Conservation (phyloP, 1,140 invertebrate genomes). For the Scaptomyza montana region DNA sequence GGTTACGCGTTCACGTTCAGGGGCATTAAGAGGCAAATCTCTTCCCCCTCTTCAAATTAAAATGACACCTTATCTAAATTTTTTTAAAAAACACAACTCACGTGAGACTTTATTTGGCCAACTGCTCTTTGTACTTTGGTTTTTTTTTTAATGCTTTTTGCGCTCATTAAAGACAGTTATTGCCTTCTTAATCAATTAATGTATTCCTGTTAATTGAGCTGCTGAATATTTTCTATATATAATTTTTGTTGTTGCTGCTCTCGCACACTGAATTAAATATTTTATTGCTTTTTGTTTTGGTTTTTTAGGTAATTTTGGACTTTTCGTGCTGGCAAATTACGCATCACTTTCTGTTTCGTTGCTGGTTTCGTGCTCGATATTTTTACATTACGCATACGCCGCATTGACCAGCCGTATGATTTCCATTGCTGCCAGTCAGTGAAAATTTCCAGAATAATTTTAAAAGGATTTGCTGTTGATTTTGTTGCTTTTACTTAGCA, state of each 20-base stretch:
- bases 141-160: constrained; percentile 29
- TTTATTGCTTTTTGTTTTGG: constrained; percentile 35
- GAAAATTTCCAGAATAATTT: constrained; percentile 15
- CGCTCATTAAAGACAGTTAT: constrained; percentile 15
- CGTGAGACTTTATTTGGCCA: constrained; percentile 25
- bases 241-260: constrained; percentile 4
- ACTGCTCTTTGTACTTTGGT: constrained; percentile 66
- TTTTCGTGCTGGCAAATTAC: constrained; percentile 61
- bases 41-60: background rate
- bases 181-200: constrained; percentile 37
- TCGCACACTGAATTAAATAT: constrained; percentile 30
- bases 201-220: constrained; percentile 41
- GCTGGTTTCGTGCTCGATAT: constrained; percentile 49
- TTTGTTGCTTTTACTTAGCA: constrained; percentile 7
- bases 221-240: constrained; percentile 16
- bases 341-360: constrained; percentile 80
- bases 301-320: constrained; percentile 26
- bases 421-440: constrained; percentile 9
- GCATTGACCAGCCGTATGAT: constrained; percentile 47
- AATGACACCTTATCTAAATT: background rate
- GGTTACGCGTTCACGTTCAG: constrained; percentile 82
- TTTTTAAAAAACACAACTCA: constrained; percentile 14
- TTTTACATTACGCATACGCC: constrained; percentile 71
- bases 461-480: background rate
- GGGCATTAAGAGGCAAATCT: constrained; percentile 71